A percentile compares a stretch with the other conserved stretches of the same genome.
These are phyloP conservation scores for Masnerella sp. DNA, from an alignment of 2,888 invertebrate genomes.

Conservation along the genomic window DNA sequence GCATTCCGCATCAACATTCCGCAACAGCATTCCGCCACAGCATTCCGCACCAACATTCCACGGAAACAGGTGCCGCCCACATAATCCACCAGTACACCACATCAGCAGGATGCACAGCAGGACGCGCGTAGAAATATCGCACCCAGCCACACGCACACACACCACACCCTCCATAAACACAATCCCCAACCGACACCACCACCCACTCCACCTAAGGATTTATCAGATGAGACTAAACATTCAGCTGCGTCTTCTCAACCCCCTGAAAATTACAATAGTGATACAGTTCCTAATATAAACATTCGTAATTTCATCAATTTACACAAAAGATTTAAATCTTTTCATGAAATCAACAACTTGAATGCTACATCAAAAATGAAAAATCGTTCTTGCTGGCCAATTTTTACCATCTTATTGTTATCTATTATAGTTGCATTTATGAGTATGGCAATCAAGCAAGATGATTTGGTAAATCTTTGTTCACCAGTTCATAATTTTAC, in stretches of 20 bases:
- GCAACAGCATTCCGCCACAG: no score
- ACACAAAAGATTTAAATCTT: no score
- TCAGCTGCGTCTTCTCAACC: not conserved
- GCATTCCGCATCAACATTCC: no score
- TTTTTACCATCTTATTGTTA: constrained; percentile 12
- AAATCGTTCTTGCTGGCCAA: not conserved
- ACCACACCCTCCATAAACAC: no score
- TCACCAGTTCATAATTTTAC: constrained; percentile 62
- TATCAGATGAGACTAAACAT: not conserved
- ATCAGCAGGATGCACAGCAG: no score
- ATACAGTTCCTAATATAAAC: no score
- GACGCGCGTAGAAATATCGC: no score
- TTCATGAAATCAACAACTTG: not conserved
- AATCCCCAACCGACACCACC: constrained; percentile 23
- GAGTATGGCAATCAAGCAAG: constrained; percentile 23
- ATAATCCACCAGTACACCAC: no score
- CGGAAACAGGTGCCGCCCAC: no score
- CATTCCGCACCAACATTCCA: no score
- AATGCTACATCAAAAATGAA: not conserved
- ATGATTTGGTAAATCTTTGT: constrained; percentile 54
- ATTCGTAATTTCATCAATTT: no score
- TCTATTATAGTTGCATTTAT: constrained; percentile 36
- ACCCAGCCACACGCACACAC: no score
- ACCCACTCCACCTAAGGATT: constrained; percentile 10
- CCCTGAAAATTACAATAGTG: not conserved